phyloP scores from a whole-genome alignment of 2,113 vertebrate species.

The Conger conger region DNA sequence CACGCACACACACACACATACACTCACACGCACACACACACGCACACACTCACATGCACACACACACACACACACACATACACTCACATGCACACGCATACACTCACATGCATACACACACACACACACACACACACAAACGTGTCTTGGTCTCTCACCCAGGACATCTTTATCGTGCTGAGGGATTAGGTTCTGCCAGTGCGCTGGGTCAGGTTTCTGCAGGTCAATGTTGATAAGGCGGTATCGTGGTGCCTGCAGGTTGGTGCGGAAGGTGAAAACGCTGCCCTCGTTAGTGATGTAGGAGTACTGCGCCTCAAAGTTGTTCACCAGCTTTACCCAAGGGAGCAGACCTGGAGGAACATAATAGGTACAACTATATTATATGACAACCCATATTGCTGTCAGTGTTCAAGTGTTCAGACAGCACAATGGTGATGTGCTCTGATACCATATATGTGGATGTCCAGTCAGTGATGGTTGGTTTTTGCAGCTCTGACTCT shows the following conservation, averaged over 20 bases:
- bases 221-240: conserved; percentile 71
- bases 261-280: conserved; percentile 69
- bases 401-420: too few species aligned
- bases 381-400: too few species aligned
- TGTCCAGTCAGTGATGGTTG: not conserved
- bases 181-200: conserved; percentile 65
- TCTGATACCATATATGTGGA: not conserved
- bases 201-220: conserved; percentile 50
- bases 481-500: not conserved
- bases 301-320: conserved; percentile 70
- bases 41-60: not conserved
- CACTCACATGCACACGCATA: not conserved
- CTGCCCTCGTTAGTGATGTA: conserved; percentile 71
- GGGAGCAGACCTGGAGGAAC: conserved; percentile 60
- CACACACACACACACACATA: not conserved
- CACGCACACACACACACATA: not conserved
- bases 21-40: not conserved
- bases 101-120: not conserved
- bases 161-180: conserved; percentile 71
- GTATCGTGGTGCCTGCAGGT: conserved; percentile 68
- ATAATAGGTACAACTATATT: not conserved
- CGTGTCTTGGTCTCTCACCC: conserved; percentile 52
- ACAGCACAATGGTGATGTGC: too few species aligned
- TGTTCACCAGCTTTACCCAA: conserved; percentile 72
- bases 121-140: not conserved